Evolutionary conservation across 2,113 vertebrate genomes (phyloP).

Genomic region (Aythya baeri): DNA sequence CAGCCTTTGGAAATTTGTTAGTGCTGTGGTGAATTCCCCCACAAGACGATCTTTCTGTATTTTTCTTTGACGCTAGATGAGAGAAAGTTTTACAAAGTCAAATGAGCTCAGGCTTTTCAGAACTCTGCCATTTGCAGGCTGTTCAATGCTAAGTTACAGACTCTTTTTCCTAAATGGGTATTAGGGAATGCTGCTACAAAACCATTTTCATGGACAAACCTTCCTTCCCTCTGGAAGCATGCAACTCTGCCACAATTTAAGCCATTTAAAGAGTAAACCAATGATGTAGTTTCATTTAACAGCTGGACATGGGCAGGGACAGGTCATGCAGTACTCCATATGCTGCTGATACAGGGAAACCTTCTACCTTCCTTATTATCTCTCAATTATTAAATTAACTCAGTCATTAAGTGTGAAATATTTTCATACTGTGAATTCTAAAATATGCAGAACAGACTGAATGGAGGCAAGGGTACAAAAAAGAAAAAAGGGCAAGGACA

Average conservation of each 20-base stretch:
- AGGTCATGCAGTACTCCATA: neutral
- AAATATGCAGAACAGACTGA: neutral
- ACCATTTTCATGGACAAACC: neutral
- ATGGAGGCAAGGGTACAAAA: neutral
- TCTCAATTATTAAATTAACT: neutral
- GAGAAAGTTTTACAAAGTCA: neutral
- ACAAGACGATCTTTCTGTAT: slow-evolving; percentile 93
- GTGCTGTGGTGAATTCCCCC: slow-evolving; percentile 88
- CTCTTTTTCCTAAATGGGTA: neutral
- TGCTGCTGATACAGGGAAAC: neutral
- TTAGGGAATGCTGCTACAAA: neutral
- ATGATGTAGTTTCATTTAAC: neutral
- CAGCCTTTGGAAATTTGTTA: slow-evolving; percentile 90
- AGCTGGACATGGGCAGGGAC: neutral
- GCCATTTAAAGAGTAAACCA: neutral
- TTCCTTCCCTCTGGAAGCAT: neutral
- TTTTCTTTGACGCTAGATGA: slow-evolving; percentile 90
- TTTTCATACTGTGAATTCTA: neutral
- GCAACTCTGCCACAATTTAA: neutral
- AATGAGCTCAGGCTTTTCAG: neutral
- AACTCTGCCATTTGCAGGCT: neutral
- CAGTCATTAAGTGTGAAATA: neutral
- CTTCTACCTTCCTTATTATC: neutral
- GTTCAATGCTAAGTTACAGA: neutral
- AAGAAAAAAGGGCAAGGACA: neutral